Base-by-base conservation (phyloP, 2,888 invertebrate genomes). In the Pachliopta kotzebuea region DNA sequence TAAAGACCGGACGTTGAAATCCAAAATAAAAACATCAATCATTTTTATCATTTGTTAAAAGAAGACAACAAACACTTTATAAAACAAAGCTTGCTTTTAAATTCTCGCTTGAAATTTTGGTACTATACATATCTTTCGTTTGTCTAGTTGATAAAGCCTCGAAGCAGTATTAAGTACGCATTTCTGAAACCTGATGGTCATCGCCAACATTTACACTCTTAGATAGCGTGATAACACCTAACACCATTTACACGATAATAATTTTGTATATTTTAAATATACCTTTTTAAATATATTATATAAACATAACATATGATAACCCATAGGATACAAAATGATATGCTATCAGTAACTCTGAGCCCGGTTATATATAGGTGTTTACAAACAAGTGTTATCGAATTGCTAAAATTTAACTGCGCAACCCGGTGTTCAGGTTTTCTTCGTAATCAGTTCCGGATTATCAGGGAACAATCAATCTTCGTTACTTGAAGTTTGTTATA, bases 401-500 rank as follows among this genome's bases (percentile, higher is more conserved):
- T 24, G 42, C 29, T 52, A 52, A 53, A 53, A 42, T 56, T 42
- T 8, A 18, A 64, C 54, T 58, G 55, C 60, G 56, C 26, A 60
- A 37, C n/a, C 52, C 24, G 24, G 42, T 65, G 56, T 65, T 65
- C 53, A 61, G 21, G 42, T 61, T 64, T 56, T 64, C 21, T 18
- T 23, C n/a, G 45, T 20, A 56, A 60, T 65, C 60, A 52, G 29
- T 57, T 61, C 45, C 53, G 56, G 42, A 20, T 45, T 65, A 65
- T 65, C 65, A 53, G 26, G 21, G 6, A 29, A 29, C 53, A 45
- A 65, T 65, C 65, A 57, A 60, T 61, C 60, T 52, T 45, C 52
- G 21, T 21, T 45, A 52, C 24, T 56, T 57, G 31, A 26, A 61
- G 57, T 61, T 53, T 57, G 29, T 53, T 57, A 23, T 65, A 60